Evolutionary conservation across 2,888 invertebrate species (phyloP), one percentile per base, ranked within the genome.

Genomic region (Cinara cedri): DNA sequence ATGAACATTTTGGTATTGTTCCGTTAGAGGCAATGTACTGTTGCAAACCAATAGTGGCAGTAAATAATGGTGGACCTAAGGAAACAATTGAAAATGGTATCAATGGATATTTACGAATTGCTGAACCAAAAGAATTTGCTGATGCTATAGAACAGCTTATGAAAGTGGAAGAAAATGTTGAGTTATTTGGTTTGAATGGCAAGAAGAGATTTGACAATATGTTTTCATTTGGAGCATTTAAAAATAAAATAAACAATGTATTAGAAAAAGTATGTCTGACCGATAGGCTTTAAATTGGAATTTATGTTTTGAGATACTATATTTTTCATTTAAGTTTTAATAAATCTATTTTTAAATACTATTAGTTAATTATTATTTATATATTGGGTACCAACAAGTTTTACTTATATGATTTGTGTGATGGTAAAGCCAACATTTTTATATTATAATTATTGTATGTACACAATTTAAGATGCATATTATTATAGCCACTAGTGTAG

Each of bases 1-100:
- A 94, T 85, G 99, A 99, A 86, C 99, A 99, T 87, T 99, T 99
- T 88, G 99, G 99, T 8, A 99, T 99, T 84, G 99, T 99, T 11
- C 99, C 99, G 0, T 88, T 99, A 75, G 99, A 99, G 88, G 97
- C 98, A 0, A 99, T 99, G 99, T 95, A 95, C 85, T 91, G 92
- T 85, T 88, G 90, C 4, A 94, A 95, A 84, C 97, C 98, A 6
- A 97, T 99, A 0, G 91, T 99, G 83, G 99, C 99, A 0, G 92
- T 95, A 0, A 93, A 95, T 84, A 95, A 94, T 84, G 99, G 99
- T 42, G 99, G 99, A 0, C 99, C 99, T 0, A 91, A 91, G 1
- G 99, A 99, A 86, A 97, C 99, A 0, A 88, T 99, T 68, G 87
- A 91, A 0, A 88, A 95, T 87, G 90, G 90, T 72, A 88, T 90